Evolutionary conservation across 2,113 vertebrate genomes (phyloP).

Genomic region (Potamarius usumacintae): DNA sequence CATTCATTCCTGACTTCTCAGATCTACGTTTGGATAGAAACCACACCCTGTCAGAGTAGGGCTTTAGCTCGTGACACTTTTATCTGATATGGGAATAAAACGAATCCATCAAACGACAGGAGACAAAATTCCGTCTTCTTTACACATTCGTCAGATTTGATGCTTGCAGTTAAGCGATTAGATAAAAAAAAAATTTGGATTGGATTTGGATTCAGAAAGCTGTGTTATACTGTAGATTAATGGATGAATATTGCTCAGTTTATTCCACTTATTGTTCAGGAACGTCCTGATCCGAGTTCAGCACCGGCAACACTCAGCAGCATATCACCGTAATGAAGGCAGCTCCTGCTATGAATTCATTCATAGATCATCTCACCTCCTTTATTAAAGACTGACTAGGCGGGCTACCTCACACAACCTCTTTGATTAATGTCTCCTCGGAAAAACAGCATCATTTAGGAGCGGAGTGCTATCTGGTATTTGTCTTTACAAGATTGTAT

Average conservation of each 20-base stretch:
- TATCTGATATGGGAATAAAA: not conserved
- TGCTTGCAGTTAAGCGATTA: not conserved
- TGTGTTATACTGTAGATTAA: constrained; percentile 28
- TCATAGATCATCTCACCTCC: constrained; percentile 68
- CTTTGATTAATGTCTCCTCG: constrained; percentile 71
- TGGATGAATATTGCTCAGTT: not conserved
- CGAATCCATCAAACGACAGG: not conserved
- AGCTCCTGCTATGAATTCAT: constrained; percentile 59
- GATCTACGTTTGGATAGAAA: not conserved
- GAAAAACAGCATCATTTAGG: constrained; percentile 70
- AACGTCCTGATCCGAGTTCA: constrained; percentile 14
- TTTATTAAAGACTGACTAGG: constrained; percentile 68
- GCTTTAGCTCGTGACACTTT: not conserved
- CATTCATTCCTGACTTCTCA: not conserved
- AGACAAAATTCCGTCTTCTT: not conserved
- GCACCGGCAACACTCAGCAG: constrained; percentile 16
- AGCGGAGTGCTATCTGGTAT: constrained; percentile 67
- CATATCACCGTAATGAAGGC: constrained; percentile 53
- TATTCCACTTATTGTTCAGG: constrained; percentile 12
- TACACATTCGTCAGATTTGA: not conserved
- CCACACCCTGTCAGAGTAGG: not conserved
- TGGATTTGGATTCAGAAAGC: not conserved
- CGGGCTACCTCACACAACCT: constrained; percentile 47
- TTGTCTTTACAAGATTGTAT: constrained; percentile 77
- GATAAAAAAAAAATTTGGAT: not conserved